Conservation (phyloP, 2,113 vertebrate genomes). For the Xerus inauris region DNA sequence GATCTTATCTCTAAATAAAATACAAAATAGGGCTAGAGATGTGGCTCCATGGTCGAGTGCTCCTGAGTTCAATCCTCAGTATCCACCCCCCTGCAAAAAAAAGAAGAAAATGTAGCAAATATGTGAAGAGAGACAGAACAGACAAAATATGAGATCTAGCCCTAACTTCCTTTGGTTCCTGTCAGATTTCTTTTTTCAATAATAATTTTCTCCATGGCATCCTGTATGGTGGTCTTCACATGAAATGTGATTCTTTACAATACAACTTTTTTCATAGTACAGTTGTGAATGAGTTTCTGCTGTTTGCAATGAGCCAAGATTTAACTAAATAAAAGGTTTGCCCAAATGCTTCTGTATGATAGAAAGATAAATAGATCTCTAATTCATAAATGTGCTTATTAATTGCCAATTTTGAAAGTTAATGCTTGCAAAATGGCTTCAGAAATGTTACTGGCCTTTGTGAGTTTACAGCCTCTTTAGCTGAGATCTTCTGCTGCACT, state of each 20-base stretch:
- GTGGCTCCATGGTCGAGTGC: no score
- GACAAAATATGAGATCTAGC: background rate
- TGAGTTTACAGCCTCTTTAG: background rate
- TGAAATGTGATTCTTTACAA: background rate
- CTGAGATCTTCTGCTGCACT: background rate
- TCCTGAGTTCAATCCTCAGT: no score
- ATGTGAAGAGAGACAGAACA: background rate
- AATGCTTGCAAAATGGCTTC: background rate
- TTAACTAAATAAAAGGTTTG: background rate
- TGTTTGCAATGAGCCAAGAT: background rate
- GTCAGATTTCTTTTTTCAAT: background rate
- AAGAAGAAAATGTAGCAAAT: background rate
- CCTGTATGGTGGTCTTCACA: background rate
- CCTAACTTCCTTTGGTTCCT: background rate
- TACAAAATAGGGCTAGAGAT: no score
- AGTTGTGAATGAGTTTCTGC: background rate
- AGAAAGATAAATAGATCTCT: background rate
- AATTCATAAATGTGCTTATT: constrained; percentile 2
- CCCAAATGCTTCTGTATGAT: background rate
- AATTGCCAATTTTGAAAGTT: background rate
- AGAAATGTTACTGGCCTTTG: background rate
- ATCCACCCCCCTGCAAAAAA: background rate
- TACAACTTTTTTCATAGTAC: background rate
- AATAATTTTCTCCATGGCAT: background rate
- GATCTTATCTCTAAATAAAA: no score